A percentile compares a stretch with the other conserved stretches of the same genome.
phyloP scores from a whole-genome alignment of 2,888 invertebrate species.

The Papilio elwesi region DNA sequence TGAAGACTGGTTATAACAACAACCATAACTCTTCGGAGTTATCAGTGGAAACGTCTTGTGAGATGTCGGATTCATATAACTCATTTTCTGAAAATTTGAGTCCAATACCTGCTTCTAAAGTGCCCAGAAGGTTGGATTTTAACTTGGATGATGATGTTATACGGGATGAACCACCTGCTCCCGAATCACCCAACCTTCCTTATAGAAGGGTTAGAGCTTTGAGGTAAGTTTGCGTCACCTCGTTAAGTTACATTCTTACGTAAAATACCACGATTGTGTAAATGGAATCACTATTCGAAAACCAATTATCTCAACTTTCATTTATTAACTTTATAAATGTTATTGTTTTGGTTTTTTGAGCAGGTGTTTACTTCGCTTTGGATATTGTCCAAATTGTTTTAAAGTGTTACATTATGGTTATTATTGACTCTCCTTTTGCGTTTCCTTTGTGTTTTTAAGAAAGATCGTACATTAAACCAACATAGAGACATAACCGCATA shows the following conservation, averaged over 20 bases:
- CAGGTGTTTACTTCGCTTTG: conserved; percentile 6
- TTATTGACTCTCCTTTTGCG: not conserved
- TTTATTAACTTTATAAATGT: conserved; percentile 8
- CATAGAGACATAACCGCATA: not conserved
- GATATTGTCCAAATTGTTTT: conserved; percentile 1
- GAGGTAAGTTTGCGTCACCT: conserved; percentile 64
- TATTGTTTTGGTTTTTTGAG: conserved; percentile 24
- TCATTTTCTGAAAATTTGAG: conserved; percentile 84
- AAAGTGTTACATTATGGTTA: conserved; percentile 3
- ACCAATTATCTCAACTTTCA: not conserved
- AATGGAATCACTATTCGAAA: not conserved
- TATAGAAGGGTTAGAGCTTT: conserved; percentile 85
- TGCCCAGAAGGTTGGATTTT: conserved; percentile 86
- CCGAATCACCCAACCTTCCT: conserved; percentile 78
- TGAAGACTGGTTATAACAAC: conserved; percentile 68
- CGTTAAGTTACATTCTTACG: conserved; percentile 43
- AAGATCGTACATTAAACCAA: not conserved
- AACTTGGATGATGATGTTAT: conserved; percentile 75
- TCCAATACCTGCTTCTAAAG: conserved; percentile 80
- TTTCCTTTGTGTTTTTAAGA: not conserved
- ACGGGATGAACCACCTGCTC: conserved; percentile 62
- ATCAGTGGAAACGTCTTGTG: conserved; percentile 85
- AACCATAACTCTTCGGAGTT: conserved; percentile 81
- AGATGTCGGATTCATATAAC: conserved; percentile 86
- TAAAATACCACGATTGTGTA: conserved; percentile 57